phyloP scores from a whole-genome alignment of 2,888 invertebrate genomes.

The Synanthedon vespiformis region DNA sequence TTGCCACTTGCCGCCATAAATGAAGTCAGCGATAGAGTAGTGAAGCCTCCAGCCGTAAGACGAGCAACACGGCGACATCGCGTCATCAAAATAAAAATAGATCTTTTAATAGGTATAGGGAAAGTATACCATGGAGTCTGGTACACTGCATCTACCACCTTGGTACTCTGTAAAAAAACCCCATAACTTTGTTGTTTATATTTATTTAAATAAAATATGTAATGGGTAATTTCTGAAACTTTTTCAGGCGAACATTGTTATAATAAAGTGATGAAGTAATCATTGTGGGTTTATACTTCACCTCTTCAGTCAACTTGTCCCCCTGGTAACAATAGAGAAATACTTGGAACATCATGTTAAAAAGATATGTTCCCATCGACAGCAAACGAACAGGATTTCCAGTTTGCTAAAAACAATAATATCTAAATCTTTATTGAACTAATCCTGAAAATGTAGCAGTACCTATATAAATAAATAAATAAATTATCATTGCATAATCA shows the following conservation, averaged over 20 bases:
- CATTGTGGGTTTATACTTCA: slow-evolving; percentile 12
- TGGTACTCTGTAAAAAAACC: slow-evolving; percentile 31
- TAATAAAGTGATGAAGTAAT: background rate
- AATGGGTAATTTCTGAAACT: too few relatives aligned
- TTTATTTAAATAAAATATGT: too few relatives aligned
- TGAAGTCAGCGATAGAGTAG: slow-evolving; percentile 57
- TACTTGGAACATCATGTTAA: slow-evolving; percentile 45
- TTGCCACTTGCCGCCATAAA: slow-evolving; percentile 56
- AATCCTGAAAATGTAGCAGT: too few relatives aligned
- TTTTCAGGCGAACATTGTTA: too few relatives aligned
- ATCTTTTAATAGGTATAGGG: slow-evolving; percentile 34
- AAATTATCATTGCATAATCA: too few relatives aligned
- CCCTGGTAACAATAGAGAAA: slow-evolving; percentile 62
- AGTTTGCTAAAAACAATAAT: slow-evolving; percentile 21
- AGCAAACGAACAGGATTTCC: slow-evolving; percentile 45
- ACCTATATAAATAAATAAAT: too few relatives aligned
- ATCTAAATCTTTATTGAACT: too few relatives aligned
- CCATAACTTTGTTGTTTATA: too few relatives aligned
- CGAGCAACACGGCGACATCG: slow-evolving; percentile 45
- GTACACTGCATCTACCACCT: slow-evolving; percentile 54
- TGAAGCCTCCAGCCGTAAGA: slow-evolving; percentile 63
- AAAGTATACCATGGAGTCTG: slow-evolving; percentile 54
- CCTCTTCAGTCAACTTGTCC: slow-evolving; percentile 54
- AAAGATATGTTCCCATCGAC: slow-evolving; percentile 38
- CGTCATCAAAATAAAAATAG: slow-evolving; percentile 48